phyloP scores from a whole-genome alignment of 1,140 invertebrate genomes.

The Brachionus koreanus region DNA sequence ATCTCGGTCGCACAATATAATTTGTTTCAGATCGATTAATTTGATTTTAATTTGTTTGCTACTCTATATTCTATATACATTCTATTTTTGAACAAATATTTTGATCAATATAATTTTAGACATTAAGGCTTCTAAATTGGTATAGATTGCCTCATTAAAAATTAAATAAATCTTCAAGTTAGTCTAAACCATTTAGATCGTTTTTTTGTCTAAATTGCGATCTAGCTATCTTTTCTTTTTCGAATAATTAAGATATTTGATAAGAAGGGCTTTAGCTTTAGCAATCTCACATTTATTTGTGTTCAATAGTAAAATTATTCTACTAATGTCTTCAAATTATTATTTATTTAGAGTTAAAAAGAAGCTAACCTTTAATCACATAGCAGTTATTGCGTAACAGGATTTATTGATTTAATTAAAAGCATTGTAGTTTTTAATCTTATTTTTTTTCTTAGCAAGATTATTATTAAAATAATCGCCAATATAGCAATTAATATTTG shows the following conservation, averaged over 20 bases:
- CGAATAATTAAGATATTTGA: background rate
- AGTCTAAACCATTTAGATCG: background rate
- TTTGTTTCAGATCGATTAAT: slow-evolving; percentile 28
- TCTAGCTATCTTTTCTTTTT: background rate
- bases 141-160: background rate
- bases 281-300: background rate
- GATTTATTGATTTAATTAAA: background rate
- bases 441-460: background rate
- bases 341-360: background rate
- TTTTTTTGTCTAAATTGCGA: background rate
- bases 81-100: background rate
- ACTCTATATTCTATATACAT: slow-evolving; percentile 10
- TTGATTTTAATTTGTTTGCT: slow-evolving; percentile 37
- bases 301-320: background rate
- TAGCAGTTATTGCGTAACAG: background rate
- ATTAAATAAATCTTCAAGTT: background rate
- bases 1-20: background rate
- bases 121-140: background rate
- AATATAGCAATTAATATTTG: background rate
- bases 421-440: background rate
- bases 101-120: background rate
- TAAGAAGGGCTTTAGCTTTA: background rate
- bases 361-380: background rate
- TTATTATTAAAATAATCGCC: background rate
- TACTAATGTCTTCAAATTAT: background rate